Evolutionary conservation across 2,888 invertebrate species (phyloP).

Genomic region (Mantis religiosa): DNA sequence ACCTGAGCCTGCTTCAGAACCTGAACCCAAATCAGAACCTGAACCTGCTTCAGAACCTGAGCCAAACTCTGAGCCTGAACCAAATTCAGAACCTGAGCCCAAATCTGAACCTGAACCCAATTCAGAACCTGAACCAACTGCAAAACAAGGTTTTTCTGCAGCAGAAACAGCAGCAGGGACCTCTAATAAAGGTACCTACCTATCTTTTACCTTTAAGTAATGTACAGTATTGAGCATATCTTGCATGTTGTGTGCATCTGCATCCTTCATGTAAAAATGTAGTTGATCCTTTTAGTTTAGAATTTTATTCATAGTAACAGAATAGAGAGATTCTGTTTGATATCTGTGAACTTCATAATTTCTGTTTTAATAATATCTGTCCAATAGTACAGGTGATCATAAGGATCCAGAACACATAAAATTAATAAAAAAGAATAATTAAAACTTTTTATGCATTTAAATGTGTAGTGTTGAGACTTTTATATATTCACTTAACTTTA

Average conservation of each 20-base stretch:
- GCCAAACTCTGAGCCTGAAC: slow-evolving; percentile 29
- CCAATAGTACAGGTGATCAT: too few relatives aligned
- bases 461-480: too few relatives aligned
- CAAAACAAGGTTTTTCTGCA: not conserved
- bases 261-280: not conserved
- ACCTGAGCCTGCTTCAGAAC: slow-evolving; percentile 43
- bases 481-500: too few relatives aligned
- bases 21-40: slow-evolving; percentile 41
- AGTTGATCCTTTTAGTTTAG: not conserved
- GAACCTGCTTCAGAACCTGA: slow-evolving; percentile 40
- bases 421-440: too few relatives aligned
- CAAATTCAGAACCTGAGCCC: slow-evolving; percentile 42
- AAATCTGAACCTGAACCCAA: slow-evolving; percentile 41
- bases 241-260: not conserved
- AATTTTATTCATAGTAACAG: not conserved
- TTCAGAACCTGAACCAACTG: not conserved
- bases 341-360: too few relatives aligned
- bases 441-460: too few relatives aligned
- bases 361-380: too few relatives aligned
- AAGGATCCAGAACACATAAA: too few relatives aligned
- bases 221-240: not conserved
- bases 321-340: too few relatives aligned
- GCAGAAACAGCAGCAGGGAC: slow-evolving; percentile 22
- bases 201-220: not conserved
- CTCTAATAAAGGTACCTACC: not conserved